Evolutionary conservation across 2,888 invertebrate species (phyloP).

Genomic region (Scaptomyza cyrtandrae): DNA sequence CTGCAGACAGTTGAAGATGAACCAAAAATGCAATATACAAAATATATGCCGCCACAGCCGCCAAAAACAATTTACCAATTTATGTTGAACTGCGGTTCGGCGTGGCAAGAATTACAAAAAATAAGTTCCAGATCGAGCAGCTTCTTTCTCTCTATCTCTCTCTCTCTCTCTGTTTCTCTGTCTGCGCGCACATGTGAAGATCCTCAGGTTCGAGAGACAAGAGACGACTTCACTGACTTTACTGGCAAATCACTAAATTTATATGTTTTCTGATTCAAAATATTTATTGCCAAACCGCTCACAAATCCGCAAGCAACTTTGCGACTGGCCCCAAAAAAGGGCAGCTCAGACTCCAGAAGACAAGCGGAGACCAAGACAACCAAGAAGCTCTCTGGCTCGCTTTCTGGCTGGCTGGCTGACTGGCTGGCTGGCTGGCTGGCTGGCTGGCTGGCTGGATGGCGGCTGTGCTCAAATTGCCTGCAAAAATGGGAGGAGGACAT

Average conservation of each 20-base stretch:
- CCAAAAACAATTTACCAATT: constrained; percentile 82
- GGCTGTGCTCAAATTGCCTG: constrained; percentile 76
- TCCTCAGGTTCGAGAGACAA: neutral
- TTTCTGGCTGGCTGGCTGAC: neutral
- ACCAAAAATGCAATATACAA: constrained; percentile 77
- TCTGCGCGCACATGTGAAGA: constrained; percentile 22
- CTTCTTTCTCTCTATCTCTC: constrained; percentile 2
- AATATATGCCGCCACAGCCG: constrained; percentile 71
- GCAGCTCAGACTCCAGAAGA: constrained; percentile 30
- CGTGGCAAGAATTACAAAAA: constrained; percentile 11
- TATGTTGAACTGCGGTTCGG: constrained; percentile 70
- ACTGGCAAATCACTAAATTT: constrained; percentile 83
- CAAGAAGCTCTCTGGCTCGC: neutral
- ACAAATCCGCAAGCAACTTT: constrained; percentile 46
- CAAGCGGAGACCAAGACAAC: constrained; percentile 2
- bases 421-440: constrained; percentile 20
- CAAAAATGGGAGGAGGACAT: constrained; percentile 82
- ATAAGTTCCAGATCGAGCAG: constrained; percentile 9
- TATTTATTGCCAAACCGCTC: constrained; percentile 79
- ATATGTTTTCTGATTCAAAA: constrained; percentile 83
- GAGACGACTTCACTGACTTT: constrained; percentile 45
- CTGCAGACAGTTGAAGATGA: constrained; percentile 55
- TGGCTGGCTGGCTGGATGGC: constrained; percentile 2
- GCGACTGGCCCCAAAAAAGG: constrained; percentile 65
- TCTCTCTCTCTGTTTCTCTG: neutral